phyloP scores from a whole-genome alignment of 1,140 invertebrate genomes.

The Bombus pyrosoma region DNA sequence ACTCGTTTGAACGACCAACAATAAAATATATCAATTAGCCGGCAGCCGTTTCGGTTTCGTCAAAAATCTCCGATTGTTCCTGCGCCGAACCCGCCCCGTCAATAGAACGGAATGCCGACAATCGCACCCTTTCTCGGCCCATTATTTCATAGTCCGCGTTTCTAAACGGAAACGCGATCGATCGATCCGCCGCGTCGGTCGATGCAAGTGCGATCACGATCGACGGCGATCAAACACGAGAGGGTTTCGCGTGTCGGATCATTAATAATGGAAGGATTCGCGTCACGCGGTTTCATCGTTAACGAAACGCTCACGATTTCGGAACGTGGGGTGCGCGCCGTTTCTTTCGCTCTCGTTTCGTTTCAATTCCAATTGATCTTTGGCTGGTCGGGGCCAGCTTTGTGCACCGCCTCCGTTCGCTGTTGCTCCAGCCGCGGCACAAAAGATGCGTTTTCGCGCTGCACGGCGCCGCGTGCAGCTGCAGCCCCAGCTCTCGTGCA shows the following conservation, averaged over 20 bases:
- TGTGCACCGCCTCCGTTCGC: constrained; percentile 53
- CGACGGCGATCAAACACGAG: not conserved
- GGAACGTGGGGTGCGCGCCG: constrained; percentile 28
- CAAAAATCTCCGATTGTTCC: constrained; percentile 44
- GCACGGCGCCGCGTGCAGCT: constrained; percentile 53
- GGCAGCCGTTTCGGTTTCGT: constrained; percentile 31
- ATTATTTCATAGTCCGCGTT: constrained; percentile 14
- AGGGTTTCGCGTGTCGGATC: not conserved
- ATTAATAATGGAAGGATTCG: constrained; percentile 56
- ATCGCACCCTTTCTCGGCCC: constrained; percentile 22
- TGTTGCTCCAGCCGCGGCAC: constrained; percentile 29
- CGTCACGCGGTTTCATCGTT: constrained; percentile 39
- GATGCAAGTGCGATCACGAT: not conserved
- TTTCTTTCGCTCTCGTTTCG: constrained; percentile 52
- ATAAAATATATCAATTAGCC: constrained; percentile 51
- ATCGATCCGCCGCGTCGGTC: constrained; percentile 10
- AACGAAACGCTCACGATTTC: constrained; percentile 4
- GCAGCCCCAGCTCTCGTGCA: constrained; percentile 22
- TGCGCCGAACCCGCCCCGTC: constrained; percentile 3
- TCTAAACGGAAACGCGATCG: constrained; percentile 25
- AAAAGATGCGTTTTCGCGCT: constrained; percentile 66
- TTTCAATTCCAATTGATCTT: constrained; percentile 69
- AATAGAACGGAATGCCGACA: constrained; percentile 43
- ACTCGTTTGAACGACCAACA: constrained; percentile 9
- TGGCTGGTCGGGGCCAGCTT: constrained; percentile 27